Evolutionary conservation across 2,113 vertebrate species (phyloP).

Genomic region (Corapipo altera): DNA sequence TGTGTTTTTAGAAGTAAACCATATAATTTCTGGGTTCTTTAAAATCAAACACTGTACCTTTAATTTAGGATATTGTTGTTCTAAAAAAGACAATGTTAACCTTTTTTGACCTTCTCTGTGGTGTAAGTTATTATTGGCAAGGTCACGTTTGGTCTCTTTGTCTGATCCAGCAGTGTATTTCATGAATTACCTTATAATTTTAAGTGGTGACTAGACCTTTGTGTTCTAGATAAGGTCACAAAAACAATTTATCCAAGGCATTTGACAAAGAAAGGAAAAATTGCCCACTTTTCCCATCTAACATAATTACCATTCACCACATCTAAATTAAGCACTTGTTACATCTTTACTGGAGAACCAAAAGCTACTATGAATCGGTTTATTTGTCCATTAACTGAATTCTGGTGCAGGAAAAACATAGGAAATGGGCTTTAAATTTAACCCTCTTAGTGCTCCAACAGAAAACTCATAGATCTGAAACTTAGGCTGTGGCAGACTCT

Average conservation of each 20-base stretch:
- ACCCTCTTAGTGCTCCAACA: neutral
- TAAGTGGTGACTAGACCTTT: slow-evolving; percentile 23
- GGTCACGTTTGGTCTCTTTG: neutral
- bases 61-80: slow-evolving; percentile 29
- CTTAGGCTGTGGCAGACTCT: neutral
- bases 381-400: slow-evolving; percentile 34
- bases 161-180: slow-evolving; percentile 23
- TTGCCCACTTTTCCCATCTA: slow-evolving; percentile 33
- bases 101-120: neutral
- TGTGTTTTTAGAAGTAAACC: slow-evolving; percentile 47
- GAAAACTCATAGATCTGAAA: slow-evolving; percentile 27
- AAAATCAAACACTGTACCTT: slow-evolving; percentile 25
- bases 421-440: slow-evolving; percentile 16
- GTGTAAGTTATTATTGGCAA: slow-evolving; percentile 24
- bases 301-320: slow-evolving; percentile 24
- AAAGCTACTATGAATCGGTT: neutral
- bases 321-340: slow-evolving; percentile 31
- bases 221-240: slow-evolving; percentile 38
- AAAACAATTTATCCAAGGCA: slow-evolving; percentile 42
- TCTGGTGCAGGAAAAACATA: neutral
- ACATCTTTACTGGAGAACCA: neutral
- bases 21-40: slow-evolving; percentile 31
- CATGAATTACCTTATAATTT: slow-evolving; percentile 36
- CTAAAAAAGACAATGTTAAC: slow-evolving; percentile 15
- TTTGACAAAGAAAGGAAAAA: slow-evolving; percentile 30